Conservation (phyloP, 1,140 invertebrate species). For the Ridgeia piscesae region DNA sequence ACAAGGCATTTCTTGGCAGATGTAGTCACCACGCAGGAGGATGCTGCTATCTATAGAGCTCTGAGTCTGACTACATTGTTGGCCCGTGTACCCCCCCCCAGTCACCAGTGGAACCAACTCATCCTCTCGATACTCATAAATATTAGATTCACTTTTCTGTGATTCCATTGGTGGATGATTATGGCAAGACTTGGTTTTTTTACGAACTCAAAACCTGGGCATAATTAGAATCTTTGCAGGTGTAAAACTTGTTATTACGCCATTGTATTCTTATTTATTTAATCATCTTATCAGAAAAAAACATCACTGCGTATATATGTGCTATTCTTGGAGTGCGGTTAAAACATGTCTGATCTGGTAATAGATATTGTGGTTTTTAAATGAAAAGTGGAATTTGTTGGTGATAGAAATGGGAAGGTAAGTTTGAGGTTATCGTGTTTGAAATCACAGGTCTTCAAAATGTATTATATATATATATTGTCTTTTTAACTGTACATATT, state of each 20-base stretch:
- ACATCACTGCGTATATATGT: no score
- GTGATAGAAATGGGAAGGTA: no score
- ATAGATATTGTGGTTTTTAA: no score
- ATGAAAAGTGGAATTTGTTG: no score
- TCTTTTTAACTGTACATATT: no score
- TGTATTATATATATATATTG: no score
- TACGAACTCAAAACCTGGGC: neutral
- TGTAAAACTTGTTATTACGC: neutral
- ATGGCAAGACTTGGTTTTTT: neutral
- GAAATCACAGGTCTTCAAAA: no score
- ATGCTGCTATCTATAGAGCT: neutral
- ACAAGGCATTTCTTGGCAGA: neutral
- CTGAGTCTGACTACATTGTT: neutral
- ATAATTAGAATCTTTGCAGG: neutral
- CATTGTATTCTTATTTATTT: neutral
- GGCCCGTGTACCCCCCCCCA: neutral
- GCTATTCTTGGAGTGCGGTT: no score
- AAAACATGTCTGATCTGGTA: no score
- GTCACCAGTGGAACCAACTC: neutral
- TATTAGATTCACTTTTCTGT: neutral
- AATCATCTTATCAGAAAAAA: neutral
- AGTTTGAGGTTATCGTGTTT: no score
- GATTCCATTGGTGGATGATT: neutral
- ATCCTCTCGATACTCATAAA: neutral
- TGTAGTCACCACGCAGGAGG: neutral